Evolutionary conservation across 2,888 invertebrate species (phyloP).

Genomic region (Oxystoma pomonae): DNA sequence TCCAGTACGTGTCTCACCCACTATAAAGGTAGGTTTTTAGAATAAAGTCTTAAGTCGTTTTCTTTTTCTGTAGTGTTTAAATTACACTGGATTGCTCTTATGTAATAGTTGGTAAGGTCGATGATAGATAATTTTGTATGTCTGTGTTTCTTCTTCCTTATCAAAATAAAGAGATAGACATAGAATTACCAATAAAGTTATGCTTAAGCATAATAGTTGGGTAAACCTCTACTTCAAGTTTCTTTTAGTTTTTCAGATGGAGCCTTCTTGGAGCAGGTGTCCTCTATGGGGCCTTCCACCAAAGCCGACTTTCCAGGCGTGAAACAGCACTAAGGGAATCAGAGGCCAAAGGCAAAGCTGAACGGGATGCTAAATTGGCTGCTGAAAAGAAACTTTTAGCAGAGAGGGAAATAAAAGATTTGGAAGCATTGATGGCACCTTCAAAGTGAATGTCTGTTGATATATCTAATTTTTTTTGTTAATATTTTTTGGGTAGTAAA

Average conservation of each 20-base stretch:
- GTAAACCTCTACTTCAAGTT: neutral
- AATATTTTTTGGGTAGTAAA: neutral
- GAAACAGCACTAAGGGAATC: conserved; percentile 62
- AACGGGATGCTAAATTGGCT: conserved; percentile 67
- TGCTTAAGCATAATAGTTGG: neutral
- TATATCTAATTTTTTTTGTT: conserved; percentile 2
- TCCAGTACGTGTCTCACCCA: conserved; percentile 75
- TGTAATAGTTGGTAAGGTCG: conserved; percentile 1
- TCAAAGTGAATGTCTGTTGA: conserved; percentile 24
- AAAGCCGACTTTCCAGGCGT: conserved; percentile 62
- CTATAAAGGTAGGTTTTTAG: conserved; percentile 63
- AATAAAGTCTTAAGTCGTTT: neutral
- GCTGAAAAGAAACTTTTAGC: conserved; percentile 64
- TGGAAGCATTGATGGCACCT: conserved; percentile 42
- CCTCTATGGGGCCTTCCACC: conserved; percentile 70
- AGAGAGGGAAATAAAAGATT: conserved; percentile 48
- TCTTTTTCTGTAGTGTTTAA: neutral
- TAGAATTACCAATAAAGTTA: neutral
- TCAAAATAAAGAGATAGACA: too few relatives aligned
- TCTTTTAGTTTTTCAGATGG: conserved; percentile 74
- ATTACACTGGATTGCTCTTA: neutral
- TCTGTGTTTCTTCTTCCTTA: too few relatives aligned
- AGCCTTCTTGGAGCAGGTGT: conserved; percentile 69
- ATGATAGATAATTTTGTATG: neutral
- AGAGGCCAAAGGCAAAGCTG: conserved; percentile 62